These are phyloP conservation scores for Micropterix aruncella DNA, from an alignment of 2,888 invertebrate genomes.

Conservation along the genomic window DNA sequence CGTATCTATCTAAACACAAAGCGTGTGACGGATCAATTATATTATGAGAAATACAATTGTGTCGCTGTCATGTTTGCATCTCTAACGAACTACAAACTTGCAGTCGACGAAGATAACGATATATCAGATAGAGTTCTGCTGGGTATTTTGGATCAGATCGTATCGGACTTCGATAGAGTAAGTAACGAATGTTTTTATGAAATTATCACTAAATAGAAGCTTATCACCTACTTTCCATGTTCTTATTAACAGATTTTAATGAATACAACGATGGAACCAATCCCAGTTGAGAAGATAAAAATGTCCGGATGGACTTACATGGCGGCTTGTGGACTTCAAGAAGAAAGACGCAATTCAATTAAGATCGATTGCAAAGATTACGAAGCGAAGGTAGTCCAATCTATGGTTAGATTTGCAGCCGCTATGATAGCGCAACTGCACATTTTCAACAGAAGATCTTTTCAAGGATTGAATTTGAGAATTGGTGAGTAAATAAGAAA, in stretches of 20 bases:
- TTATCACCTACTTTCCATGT: too few relatives aligned
- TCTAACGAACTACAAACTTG: constrained; percentile 66
- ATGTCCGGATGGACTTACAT: constrained; percentile 94
- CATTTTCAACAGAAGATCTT: constrained; percentile 41
- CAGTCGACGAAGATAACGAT: constrained; percentile 50
- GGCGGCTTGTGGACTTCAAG: constrained; percentile 88
- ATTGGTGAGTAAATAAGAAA: constrained; percentile 40
- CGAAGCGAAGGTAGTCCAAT: constrained; percentile 27
- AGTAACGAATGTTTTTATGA: constrained; percentile 12
- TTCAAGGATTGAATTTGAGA: constrained; percentile 53
- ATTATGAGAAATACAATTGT: constrained; percentile 76
- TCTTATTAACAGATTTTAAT: constrained; percentile 41
- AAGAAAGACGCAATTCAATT: constrained; percentile 47
- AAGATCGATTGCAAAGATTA: constrained; percentile 24
- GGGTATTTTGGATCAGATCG: constrained; percentile 74
- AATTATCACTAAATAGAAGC: too few relatives aligned
- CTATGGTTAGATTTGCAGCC: constrained; percentile 36
- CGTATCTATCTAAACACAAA: constrained; percentile 62
- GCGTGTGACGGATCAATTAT: constrained; percentile 60
- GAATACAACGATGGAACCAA: constrained; percentile 36
- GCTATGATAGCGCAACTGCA: constrained; percentile 37
- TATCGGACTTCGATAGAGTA: constrained; percentile 86
- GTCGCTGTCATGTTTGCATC: constrained; percentile 96
- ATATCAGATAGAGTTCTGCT: constrained; percentile 49
- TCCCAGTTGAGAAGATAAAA: constrained; percentile 89